Evolutionary conservation across 35 echinoderm and acorn worm genomes (phyloP).

Genomic region (Diadema setosum): DNA sequence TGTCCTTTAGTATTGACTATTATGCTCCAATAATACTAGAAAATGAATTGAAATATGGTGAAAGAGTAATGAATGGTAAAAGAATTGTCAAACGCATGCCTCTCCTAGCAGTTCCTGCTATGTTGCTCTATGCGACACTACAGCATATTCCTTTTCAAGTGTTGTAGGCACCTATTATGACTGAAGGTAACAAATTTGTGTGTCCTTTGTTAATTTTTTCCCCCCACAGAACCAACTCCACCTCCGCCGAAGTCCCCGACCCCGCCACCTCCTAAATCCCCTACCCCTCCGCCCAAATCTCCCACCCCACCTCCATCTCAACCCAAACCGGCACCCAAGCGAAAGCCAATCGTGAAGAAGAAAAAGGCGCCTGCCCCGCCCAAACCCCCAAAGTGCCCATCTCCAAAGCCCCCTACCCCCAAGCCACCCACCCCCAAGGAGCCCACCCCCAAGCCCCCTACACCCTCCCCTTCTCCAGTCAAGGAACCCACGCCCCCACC

Average conservation of each 20-base stretch:
- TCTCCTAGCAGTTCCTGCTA: too few relatives aligned
- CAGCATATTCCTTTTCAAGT: too few relatives aligned
- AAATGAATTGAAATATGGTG: too few relatives aligned
- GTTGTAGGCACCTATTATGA: too few relatives aligned
- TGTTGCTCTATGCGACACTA: too few relatives aligned
- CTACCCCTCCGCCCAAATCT: neutral
- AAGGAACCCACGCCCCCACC: neutral
- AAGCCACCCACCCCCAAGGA: neutral
- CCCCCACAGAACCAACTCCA: neutral
- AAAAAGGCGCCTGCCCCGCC: neutral
- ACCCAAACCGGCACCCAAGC: neutral
- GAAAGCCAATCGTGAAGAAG: neutral
- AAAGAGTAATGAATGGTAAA: too few relatives aligned
- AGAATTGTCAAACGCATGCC: too few relatives aligned
- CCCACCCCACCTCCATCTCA: neutral
- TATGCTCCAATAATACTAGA: too few relatives aligned
- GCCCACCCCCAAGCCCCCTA: neutral
- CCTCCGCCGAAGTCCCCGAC: neutral
- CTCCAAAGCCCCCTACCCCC: neutral
- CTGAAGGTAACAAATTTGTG: too few relatives aligned
- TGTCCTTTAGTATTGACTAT: too few relatives aligned
- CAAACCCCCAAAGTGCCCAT: neutral
- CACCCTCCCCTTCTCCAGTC: neutral
- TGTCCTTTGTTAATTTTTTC: neutral
- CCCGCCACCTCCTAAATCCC: neutral